Evolutionary conservation across 1,140 invertebrate species (phyloP), one percentile per base, ranked within the genome.

Genomic region (Formica selysi): DNA sequence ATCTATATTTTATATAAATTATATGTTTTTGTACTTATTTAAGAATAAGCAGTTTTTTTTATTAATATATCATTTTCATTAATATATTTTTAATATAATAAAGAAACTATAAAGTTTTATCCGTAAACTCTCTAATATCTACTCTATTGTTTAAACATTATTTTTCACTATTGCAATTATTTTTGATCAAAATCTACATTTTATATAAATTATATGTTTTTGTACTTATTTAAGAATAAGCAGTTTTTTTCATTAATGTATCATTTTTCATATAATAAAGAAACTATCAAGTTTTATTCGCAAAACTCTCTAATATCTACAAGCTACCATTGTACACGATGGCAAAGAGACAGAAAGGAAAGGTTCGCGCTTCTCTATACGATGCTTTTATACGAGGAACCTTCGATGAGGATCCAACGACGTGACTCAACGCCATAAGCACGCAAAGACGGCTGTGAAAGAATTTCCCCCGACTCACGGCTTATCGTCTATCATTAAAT

Each of bases 401-500:
- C 70, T 86, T 80, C 76, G 74, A 57, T 59, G 83, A 80, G 68
- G 64, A 71, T 86, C 85, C 85, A 59, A 71, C 74, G 78, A 89
- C 71, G 76, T 89, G 88, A 89, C 87, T 89, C 88, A 89, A 89
- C 87, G 44, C 59, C 38, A 73, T 89, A 89, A 83, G 86, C 86
- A 83, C 80, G 74, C 88, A 29, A 70, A 76, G 83, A 74, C 84
- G 79, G 51, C 68, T 65, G 65, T 57, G 51, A 88, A 83, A 74
- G 44, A 57, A 61, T 89, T 80, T 86, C 61, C 85, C 59, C 73
- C 85, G 62, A 67, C 61, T 62, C 48, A 22, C 19, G 76, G 38
- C 62, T 89, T 89, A 86, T 89, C 88, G 85, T 86, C 86, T 89
- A 89, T 89, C 88, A 89, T 86, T 89, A 83, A 89, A 89, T 89